Evolutionary conservation across 2,888 invertebrate species (phyloP), one percentile per base, ranked within the genome.

Genomic region (Drosophila kokeensis): DNA sequence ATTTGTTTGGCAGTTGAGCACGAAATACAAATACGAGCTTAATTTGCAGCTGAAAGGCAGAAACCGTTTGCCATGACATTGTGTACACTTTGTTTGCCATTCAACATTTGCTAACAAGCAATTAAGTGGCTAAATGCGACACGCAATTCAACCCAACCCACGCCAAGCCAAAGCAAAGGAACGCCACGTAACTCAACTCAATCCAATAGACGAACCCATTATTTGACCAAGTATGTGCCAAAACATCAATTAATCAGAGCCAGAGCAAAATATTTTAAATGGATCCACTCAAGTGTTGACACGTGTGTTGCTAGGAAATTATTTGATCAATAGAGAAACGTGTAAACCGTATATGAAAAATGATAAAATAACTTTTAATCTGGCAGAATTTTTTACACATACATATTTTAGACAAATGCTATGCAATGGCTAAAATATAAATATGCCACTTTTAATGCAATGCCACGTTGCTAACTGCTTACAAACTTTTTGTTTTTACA

Each of bases 31-130:
- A 83, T 79, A 79, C 69, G 70, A 69, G 81, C 86, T 86, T 81
- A 79, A 86, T 86, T 86, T 84, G 79, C 73, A 78, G 82, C 68
- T 87, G 83, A 87, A 87, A 85, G 82, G 63, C 74, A 77, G 71
- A 60, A 74, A 79, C 69, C 80, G 81, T 79, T 84, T 82, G 76
- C 60, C 80, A 82, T 86, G 86, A 81, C 84, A 82, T 85, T 85
- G 61, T 79, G 74, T 73, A 79, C 78, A 73, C 70, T 81, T 79
- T 83, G 74, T 85, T 87, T 81, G 83, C 66, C 84, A 77, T 86
- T 80, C 66, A 66, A 45, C 74, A 60, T 72, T 73, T 68, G 82
- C 76, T 82, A 87, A 78, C 81, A 81, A 81, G 76, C 87, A 87
- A 87, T 87, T 87, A 82, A 79, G 76, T 72, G 71, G 69, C 64